phyloP scores from a whole-genome alignment of 1,140 invertebrate genomes.

The Drosophila lini region DNA sequence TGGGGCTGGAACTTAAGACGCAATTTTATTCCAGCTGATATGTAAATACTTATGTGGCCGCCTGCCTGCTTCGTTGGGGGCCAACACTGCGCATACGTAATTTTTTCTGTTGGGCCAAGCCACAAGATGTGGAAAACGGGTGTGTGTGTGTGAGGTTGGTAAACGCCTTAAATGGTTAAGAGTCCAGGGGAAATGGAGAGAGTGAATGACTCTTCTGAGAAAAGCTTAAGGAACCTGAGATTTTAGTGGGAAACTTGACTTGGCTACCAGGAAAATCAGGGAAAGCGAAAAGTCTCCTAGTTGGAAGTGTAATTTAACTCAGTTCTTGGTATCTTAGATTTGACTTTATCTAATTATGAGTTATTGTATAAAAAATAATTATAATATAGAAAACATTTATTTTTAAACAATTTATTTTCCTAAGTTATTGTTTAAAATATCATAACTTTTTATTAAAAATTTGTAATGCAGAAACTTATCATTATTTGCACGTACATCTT shows the following conservation, averaged over 20 bases:
- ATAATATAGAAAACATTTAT: neutral
- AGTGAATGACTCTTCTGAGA: neutral
- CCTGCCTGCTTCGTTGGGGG: constrained; percentile 3
- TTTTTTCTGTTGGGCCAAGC: constrained; percentile 16
- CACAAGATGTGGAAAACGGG: neutral
- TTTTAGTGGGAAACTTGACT: neutral
- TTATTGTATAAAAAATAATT: neutral
- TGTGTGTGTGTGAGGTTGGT: neutral
- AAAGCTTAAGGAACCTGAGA: neutral
- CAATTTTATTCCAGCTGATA: constrained; percentile 40
- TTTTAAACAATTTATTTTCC: too few relatives aligned
- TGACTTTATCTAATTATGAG: neutral
- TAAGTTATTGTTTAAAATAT: too few relatives aligned
- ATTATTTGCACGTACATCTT: neutral
- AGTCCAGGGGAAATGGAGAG: too few relatives aligned
- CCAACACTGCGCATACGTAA: constrained; percentile 39
- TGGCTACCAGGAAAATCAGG: neutral
- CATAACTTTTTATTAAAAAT: neutral
- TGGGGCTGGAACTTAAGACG: constrained; percentile 15
- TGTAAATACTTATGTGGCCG: constrained; percentile 34
- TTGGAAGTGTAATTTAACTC: neutral
- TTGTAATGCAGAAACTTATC: neutral
- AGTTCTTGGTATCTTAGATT: neutral
- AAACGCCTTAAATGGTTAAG: neutral
- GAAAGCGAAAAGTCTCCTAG: neutral